Conservation (phyloP, 2,797 vertebrate species). For the Mustela erminea region DNA sequence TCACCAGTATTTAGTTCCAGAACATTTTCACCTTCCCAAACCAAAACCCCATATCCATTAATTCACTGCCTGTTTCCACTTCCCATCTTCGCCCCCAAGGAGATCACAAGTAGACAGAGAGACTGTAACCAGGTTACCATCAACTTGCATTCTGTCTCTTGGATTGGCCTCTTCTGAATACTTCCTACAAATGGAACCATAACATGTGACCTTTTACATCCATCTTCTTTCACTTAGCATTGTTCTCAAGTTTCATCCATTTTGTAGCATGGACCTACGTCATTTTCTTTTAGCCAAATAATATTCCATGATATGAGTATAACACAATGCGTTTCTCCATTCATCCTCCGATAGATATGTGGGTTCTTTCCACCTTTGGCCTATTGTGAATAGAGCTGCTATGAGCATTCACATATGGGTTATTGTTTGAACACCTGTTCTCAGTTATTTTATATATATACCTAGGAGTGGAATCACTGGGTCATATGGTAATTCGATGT, state of each 20-base stretch:
- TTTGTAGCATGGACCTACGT: not conserved
- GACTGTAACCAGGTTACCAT: not conserved
- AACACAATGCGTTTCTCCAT: not conserved
- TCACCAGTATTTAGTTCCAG: not conserved
- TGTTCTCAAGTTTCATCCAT: conserved; percentile 10
- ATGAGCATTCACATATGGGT: not conserved
- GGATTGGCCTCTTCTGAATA: not conserved
- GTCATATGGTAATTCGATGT: not conserved
- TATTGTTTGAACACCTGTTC: conserved; percentile 1
- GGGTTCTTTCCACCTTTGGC: not conserved
- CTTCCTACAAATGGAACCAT: not conserved
- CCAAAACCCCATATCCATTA: not conserved
- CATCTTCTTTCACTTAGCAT: not conserved
- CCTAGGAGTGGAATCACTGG: not conserved
- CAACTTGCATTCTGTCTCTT: not conserved
- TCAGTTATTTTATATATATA: conserved; percentile 2
- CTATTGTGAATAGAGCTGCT: not conserved
- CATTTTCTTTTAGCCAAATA: not conserved
- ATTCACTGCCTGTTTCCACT: not conserved
- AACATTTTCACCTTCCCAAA: not conserved
- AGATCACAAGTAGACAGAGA: no score
- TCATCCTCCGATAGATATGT: not conserved
- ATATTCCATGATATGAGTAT: not conserved
- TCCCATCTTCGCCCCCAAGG: not conserved
- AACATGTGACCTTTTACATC: not conserved